Conservation (phyloP, 2,888 invertebrate species). For the Spodoptera picta region DNA sequence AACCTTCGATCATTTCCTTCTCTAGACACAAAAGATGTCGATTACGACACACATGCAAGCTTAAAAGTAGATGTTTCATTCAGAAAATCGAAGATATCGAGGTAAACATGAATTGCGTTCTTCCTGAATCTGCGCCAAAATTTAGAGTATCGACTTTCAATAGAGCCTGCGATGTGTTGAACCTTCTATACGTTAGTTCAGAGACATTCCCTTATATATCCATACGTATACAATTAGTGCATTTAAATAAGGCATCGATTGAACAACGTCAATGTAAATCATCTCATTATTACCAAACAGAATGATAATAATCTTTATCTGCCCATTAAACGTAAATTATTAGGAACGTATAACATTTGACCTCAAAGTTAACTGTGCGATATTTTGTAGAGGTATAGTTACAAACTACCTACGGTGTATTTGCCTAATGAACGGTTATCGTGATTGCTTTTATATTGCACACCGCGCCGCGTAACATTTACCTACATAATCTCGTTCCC, state of each 20-base stretch:
- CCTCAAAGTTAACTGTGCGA: constrained; percentile 20
- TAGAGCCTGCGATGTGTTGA: constrained; percentile 59
- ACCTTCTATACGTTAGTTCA: constrained; percentile 42
- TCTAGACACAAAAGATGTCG: not conserved
- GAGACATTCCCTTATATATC: constrained; percentile 33
- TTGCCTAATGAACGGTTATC: constrained; percentile 36
- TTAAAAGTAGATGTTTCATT: constrained; percentile 17
- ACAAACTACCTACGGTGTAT: constrained; percentile 20
- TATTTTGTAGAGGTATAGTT: constrained; percentile 28
- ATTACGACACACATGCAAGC: not conserved
- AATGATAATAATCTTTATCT: no score
- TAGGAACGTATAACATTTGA: constrained; percentile 22
- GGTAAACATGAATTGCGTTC: constrained; percentile 13
- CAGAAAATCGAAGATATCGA: constrained; percentile 17
- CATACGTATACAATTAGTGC: constrained; percentile 39
- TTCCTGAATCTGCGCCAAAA: constrained; percentile 52
- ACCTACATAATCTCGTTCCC: constrained; percentile 1
- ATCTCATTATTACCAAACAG: not conserved
- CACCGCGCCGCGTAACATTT: constrained; percentile 14
- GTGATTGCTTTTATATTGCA: constrained; percentile 28
- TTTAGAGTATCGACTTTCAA: constrained; percentile 52
- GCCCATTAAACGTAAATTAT: constrained; percentile 2
- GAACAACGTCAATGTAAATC: not conserved
- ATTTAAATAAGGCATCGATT: constrained; percentile 27
- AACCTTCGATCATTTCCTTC: not conserved